Evolutionary conservation across 2,888 invertebrate genomes (phyloP).

Genomic region (Melipona bicolor): DNA sequence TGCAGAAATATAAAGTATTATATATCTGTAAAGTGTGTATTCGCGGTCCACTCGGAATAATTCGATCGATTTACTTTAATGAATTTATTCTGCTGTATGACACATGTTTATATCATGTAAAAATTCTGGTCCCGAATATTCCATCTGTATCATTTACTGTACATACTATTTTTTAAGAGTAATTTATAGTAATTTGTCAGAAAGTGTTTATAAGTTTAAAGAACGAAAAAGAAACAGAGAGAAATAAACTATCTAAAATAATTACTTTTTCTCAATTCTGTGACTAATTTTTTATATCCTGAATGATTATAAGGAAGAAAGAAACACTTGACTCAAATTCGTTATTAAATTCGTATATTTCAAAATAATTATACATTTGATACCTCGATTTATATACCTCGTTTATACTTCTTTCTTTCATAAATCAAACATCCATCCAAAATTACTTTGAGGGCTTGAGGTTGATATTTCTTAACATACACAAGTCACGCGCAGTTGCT

Average conservation of each 20-base stretch:
- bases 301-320: not conserved
- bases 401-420: not conserved
- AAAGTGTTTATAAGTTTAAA: constrained; percentile 55
- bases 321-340: not conserved
- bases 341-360: constrained; percentile 59
- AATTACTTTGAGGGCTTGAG: constrained; percentile 86
- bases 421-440: constrained; percentile 22
- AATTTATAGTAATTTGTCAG: constrained; percentile 59
- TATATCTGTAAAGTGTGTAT: constrained; percentile 17
- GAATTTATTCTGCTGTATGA: constrained; percentile 17
- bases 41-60: constrained; percentile 1
- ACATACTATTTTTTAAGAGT: constrained; percentile 60
- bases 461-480: constrained; percentile 93
- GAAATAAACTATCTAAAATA: constrained; percentile 43
- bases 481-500: constrained; percentile 94
- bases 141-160: constrained; percentile 62
- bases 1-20: constrained; percentile 17
- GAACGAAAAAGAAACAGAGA: constrained; percentile 13
- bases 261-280: constrained; percentile 34
- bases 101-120: constrained; percentile 53
- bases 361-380: constrained; percentile 59
- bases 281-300: not conserved
- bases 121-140: constrained; percentile 34
- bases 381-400: constrained; percentile 21
- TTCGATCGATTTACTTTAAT: constrained; percentile 18